Conservation (phyloP, 2,113 vertebrate species). For the Cyprinodon variegatus region DNA sequence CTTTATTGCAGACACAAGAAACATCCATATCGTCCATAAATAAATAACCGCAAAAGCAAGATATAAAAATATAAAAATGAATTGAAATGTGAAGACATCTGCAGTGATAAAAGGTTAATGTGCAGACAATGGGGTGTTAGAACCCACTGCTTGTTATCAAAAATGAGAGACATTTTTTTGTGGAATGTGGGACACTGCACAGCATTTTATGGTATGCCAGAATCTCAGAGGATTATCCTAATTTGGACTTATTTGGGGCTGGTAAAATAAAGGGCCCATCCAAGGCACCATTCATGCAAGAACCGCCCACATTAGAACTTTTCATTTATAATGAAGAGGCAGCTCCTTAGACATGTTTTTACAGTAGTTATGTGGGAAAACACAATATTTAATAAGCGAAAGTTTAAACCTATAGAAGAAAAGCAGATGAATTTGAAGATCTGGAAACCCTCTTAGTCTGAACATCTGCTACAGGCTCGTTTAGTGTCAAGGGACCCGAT, state of each 20-base stretch:
- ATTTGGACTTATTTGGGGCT: too few relatives aligned
- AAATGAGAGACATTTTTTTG: background rate
- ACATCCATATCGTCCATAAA: too few relatives aligned
- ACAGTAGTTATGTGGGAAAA: background rate
- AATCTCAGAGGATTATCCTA: background rate
- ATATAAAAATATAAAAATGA: background rate
- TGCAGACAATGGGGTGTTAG: background rate
- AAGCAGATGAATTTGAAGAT: background rate
- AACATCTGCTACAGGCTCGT: background rate
- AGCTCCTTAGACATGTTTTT: background rate
- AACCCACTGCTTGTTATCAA: background rate
- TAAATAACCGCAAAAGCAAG: too few relatives aligned
- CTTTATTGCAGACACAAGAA: too few relatives aligned
- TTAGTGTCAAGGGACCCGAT: conserved; percentile 6
- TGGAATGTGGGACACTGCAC: background rate
- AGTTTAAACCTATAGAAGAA: background rate
- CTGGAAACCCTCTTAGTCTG: background rate
- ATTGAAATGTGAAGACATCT: background rate
- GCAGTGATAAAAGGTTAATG: background rate
- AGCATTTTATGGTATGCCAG: too few relatives aligned
- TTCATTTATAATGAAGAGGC: background rate
- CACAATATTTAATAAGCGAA: background rate
- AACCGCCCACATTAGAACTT: too few relatives aligned
- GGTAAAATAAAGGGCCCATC: too few relatives aligned
- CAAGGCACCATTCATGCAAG: too few relatives aligned